Base-by-base conservation (phyloP, 2,113 vertebrate species). In the Cyprinodon brontotheroides region DNA sequence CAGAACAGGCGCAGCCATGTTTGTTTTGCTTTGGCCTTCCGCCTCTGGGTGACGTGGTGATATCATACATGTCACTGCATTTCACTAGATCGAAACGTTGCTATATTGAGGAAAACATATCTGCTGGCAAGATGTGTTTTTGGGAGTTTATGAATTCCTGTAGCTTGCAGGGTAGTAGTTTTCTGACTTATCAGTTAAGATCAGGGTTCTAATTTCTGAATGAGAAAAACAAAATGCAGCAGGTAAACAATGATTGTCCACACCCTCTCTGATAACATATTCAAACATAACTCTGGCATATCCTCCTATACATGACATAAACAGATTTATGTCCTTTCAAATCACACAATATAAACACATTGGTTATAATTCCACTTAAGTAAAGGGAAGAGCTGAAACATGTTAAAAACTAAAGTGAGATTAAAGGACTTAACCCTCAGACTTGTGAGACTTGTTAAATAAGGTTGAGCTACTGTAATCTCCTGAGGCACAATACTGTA, bases 301-400 rank as follows among this genome's bases (percentile, higher is more conserved):
- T 9, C 17, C 20, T n/a, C 9, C 50, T 53, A 20, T 20, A 7
- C 20, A 20, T 53, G 50, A 53, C 4, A 15, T 50, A 53, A 70
- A 57, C 11, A 74, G 77, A 89, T 79, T 71, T 79, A 79, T 77
- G 75, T 65, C 43, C 68, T 71, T 72, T 87, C 77, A 74, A 76
- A 68, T 84, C 68, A 75, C 75, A 63, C 80, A 61, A 53, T 75
- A 75, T 81, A 80, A 81, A 85, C 86, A 72, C 77, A 83, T 91
- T 75, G 86, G 90, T 92, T 92, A 84, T 86, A 86, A 86, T 90
- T 90, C 89, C 87, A 72, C 50, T 68, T 61, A 67, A 90, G 89
- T 87, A 29, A 93, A 90, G 85, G 75, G 65, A 48, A 80, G 61
- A 65, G 66, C 72, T 90, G 86, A 90, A 89, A 80, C 82, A 62